Percentiles rank a stretch among this genome's conserved stretches.
Evolutionary conservation across 2,888 invertebrate species (phyloP).

Genomic region (Gerris lacustris): DNA sequence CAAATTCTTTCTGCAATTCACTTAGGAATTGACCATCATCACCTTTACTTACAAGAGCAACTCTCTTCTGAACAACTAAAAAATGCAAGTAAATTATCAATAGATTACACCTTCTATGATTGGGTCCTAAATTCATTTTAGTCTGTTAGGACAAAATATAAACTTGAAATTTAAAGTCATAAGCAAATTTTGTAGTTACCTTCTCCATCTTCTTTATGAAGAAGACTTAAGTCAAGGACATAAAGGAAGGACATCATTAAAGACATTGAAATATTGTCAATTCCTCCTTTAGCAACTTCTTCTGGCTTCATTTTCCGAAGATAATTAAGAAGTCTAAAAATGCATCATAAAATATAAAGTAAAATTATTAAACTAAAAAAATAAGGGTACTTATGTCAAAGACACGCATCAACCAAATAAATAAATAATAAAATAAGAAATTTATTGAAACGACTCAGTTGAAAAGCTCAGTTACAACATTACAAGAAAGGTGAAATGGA

Average conservation of each 20-base stretch:
- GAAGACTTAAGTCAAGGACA: constrained; percentile 66
- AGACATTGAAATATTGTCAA: constrained; percentile 66
- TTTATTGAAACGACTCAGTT: no score
- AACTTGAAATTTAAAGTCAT: no score
- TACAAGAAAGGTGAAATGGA: no score
- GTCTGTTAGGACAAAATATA: no score
- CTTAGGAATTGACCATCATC: constrained; percentile 32
- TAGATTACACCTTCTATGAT: no score
- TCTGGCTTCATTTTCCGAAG: constrained; percentile 34
- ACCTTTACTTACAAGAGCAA: constrained; percentile 20
- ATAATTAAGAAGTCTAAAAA: constrained; percentile 33
- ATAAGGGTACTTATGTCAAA: no score
- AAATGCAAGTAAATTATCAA: background rate
- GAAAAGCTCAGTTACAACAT: no score
- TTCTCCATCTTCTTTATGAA: constrained; percentile 64
- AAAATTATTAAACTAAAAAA: no score
- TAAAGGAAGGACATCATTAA: constrained; percentile 73
- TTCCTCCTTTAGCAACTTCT: constrained; percentile 51
- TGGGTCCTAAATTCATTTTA: no score
- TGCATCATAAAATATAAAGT: no score
- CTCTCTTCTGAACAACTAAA: constrained; percentile 21
- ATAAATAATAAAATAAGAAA: no score
- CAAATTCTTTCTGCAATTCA: constrained; percentile 52
- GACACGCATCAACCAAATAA: no score
- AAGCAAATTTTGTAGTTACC: constrained; percentile 30